Evolutionary conservation across 2,797 vertebrate genomes (phyloP).

Genomic region (Enteromius treurensis): DNA sequence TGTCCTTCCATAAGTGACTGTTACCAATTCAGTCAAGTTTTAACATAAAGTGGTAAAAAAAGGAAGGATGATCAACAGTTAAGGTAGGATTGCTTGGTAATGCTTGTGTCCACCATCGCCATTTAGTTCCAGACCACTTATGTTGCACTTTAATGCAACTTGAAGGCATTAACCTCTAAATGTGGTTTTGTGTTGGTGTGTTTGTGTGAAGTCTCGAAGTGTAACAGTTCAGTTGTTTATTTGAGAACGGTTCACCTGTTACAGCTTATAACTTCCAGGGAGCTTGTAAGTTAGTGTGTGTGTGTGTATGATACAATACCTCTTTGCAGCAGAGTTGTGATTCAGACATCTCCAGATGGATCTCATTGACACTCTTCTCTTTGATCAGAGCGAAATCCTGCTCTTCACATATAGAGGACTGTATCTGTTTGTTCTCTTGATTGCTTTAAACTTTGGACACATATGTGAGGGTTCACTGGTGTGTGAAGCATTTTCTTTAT

Average conservation of each 20-base stretch:
- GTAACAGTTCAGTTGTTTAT: not conserved
- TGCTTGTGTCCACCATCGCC: not conserved
- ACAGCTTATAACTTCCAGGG: constrained; percentile 6
- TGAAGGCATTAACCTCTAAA: constrained; percentile 11
- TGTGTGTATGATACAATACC: constrained; percentile 5
- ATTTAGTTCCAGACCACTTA: not conserved
- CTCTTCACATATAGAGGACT: constrained; percentile 7
- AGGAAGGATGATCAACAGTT: not conserved
- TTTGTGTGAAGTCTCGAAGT: constrained; percentile 15
- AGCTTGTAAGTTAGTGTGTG: constrained; percentile 11
- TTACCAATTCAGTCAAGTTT: not conserved
- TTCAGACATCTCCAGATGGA: constrained; percentile 41
- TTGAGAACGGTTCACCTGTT: constrained; percentile 3
- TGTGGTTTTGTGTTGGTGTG: constrained; percentile 31
- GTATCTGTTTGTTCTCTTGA: constrained; percentile 32
- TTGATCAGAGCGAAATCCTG: constrained; percentile 32
- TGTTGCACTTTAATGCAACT: not conserved
- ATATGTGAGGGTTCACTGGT: constrained; percentile 6
- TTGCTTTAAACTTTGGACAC: constrained; percentile 25
- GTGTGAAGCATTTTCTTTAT: constrained; percentile 23
- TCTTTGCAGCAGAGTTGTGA: constrained; percentile 7
- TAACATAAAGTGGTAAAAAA: not conserved
- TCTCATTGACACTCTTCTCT: constrained; percentile 36
- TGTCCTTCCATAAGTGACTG: not conserved
- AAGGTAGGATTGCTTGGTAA: not conserved